Conservation (phyloP, 2,113 vertebrate species). For the Oplegnathus fasciatus region DNA sequence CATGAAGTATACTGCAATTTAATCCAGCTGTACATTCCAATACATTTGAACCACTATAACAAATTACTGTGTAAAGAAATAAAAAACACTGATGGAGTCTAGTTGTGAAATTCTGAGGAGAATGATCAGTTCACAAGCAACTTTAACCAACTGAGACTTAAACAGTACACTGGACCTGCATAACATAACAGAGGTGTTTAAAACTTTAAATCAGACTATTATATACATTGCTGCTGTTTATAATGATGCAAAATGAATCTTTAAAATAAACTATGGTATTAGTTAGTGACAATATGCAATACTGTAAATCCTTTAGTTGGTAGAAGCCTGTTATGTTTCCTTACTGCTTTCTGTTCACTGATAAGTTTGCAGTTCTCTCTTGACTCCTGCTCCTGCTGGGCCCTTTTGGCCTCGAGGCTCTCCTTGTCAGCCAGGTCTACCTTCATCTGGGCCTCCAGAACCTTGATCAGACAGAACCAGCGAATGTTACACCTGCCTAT, state of each 20-base stretch:
- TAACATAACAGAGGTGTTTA: not conserved
- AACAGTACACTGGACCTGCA: not conserved
- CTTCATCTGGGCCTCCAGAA: conserved; percentile 97
- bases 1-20: conserved; percentile 58
- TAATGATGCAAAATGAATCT: not conserved
- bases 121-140: not conserved
- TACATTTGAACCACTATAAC: conserved; percentile 13
- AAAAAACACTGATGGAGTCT: not conserved
- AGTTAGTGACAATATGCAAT: not conserved
- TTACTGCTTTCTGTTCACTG: conserved; percentile 97
- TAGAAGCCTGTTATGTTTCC: conserved; percentile 31
- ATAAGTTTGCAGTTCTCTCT: conserved; percentile 96
- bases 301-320: not conserved
- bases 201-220: not conserved
- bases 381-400: conserved; percentile 94
- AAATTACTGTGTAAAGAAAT: conserved; percentile 19
- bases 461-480: conserved; percentile 79
- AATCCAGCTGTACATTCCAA: conserved; percentile 45
- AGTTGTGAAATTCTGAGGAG: not conserved
- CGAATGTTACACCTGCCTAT: not conserved
- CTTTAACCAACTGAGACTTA: not conserved
- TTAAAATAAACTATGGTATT: not conserved
- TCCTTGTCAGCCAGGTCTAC: conserved; percentile 96
- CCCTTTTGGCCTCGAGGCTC: conserved; percentile 90
- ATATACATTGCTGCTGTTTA: not conserved